These are phyloP conservation scores for Doris montereyensis DNA, from an alignment of 2,888 invertebrate genomes.

Conservation along the genomic window DNA sequence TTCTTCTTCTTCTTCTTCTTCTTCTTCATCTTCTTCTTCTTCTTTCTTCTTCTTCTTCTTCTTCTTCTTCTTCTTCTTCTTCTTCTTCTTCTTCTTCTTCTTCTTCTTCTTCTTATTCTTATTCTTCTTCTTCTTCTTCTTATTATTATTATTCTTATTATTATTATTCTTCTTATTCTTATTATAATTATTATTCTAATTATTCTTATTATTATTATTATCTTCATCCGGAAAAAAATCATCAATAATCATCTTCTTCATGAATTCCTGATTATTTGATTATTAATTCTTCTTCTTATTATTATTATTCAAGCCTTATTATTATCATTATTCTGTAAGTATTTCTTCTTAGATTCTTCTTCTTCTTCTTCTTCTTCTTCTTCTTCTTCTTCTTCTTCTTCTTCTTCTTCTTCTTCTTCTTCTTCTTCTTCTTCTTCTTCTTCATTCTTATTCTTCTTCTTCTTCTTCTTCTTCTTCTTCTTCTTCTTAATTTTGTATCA, in stretches of 20 bases:
- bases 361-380: background rate
- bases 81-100: background rate
- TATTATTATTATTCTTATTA: background rate
- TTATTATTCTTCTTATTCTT: background rate
- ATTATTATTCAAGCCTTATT: background rate
- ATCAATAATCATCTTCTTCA: background rate
- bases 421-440: background rate
- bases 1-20: background rate
- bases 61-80: background rate
- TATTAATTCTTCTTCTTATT: background rate
- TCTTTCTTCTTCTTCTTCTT: background rate
- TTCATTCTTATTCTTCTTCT: background rate
- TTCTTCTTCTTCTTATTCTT: slow-evolving; percentile 9
- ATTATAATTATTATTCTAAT: background rate
- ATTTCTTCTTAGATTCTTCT: background rate
- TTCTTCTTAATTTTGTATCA: background rate
- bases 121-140: background rate
- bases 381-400: background rate
- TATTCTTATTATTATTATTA: background rate
- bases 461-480: background rate
- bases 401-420: background rate
- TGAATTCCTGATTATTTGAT: background rate
- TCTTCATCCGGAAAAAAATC: too few species aligned
- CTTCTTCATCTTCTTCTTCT: slow-evolving; percentile 1
- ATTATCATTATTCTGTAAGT: background rate